These are phyloP conservation scores for Anoura caudifer DNA, from an alignment of 2,113 vertebrate species.

Conservation along the genomic window DNA sequence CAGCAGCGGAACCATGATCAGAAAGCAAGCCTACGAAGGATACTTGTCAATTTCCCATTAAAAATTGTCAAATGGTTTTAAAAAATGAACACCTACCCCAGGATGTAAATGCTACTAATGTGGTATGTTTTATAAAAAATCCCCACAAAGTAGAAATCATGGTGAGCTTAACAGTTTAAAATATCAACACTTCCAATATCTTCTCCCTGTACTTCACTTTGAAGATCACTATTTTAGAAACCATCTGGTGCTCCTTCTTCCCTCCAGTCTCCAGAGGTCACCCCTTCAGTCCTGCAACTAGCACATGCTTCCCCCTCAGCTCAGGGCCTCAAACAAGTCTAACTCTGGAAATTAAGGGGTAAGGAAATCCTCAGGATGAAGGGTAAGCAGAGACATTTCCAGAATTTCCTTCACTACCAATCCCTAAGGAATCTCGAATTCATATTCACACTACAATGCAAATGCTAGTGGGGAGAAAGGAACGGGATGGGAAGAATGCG, in stretches of 20 bases:
- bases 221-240: not conserved
- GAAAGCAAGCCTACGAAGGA: constrained; percentile 6
- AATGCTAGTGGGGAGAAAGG: not conserved
- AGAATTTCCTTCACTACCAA: not conserved
- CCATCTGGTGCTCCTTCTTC: not conserved
- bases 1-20: constrained; percentile 4
- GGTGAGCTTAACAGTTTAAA: constrained; percentile 4
- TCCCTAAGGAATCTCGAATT: constrained; percentile 17
- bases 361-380: not conserved
- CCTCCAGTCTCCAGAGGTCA: not conserved
- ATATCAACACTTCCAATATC: constrained; percentile 1
- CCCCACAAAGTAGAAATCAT: not conserved
- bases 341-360: not conserved
- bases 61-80: not conserved
- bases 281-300: not conserved
- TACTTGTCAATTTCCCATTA: not conserved
- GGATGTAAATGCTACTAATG: constrained; percentile 14
- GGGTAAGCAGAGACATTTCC: not conserved
- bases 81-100: not conserved
- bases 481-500: not conserved
- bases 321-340: not conserved
- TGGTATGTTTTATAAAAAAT: not conserved
- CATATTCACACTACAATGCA: not conserved
- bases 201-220: not conserved
- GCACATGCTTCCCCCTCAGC: not conserved